Evolutionary conservation across 2,888 invertebrate species (phyloP), one percentile per base, ranked within the genome.

Genomic region (Phlogophora meticulosa): DNA sequence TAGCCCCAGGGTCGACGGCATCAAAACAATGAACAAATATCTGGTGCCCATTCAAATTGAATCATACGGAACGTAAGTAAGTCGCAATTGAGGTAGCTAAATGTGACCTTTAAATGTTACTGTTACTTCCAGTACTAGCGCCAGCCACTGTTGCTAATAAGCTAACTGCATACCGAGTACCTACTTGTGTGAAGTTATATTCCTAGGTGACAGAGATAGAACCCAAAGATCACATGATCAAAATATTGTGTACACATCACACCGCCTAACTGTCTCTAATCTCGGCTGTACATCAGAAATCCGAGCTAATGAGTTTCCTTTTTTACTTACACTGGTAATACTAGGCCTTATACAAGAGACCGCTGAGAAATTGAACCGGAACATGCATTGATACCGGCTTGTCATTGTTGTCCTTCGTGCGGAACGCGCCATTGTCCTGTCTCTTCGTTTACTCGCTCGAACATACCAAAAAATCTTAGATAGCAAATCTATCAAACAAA

Each of bases 401-500:
- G 85, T 88, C 87, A 92, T 93, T 92, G 91, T 92, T 91, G 80
- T 87, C 85, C 81, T 85, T 89, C 86, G 85, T 89, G 87, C 92
- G 90, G 89, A 92, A 93, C 92, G 87, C 73, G 71, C 70, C 77
- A 82, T 82, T 87, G 83, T 80, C 85, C 81, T 83, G 83, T 80
- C 83, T 78, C 81, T 53, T 74, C 70, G 51, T 81, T 63, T 69
- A 74, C 61, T 63, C 48, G 64, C 52, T 74, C 61, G 17, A 74
- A 63, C 28, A 59, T 73, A 77, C 56, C 45, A 75, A 81, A 79
- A 73, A 70, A 46, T 49, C 42, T 72, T 61, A 62, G 49, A 83
- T 69, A 71, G 34, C 34, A 46, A 70, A 76, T 65, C 69, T 68
- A 63, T 68, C 49, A 52, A 38, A 28, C 20, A 68, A 53, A 58